phyloP scores from a whole-genome alignment of 2,888 invertebrate genomes.

The Oscheius sp. region DNA sequence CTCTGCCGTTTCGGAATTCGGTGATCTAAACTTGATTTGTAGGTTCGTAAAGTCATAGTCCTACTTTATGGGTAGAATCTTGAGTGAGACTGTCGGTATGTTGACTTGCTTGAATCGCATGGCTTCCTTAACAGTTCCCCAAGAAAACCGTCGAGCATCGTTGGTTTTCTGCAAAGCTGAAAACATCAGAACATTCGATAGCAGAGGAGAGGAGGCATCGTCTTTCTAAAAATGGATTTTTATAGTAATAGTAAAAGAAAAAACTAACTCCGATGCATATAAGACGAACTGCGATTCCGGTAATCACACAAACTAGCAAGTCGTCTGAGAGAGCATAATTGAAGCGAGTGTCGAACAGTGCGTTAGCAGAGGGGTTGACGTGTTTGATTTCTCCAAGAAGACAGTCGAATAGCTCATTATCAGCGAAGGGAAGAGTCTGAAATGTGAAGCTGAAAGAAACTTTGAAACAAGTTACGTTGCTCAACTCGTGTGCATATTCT shows the following conservation, averaged over 20 bases:
- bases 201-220: slow-evolving; percentile 48
- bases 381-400: slow-evolving; percentile 49
- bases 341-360: slow-evolving; percentile 45
- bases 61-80: slow-evolving; percentile 51
- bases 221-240: slow-evolving; percentile 44
- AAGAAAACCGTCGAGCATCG: slow-evolving; percentile 56
- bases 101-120: slow-evolving; percentile 52
- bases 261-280: slow-evolving; percentile 43
- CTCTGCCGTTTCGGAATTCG: slow-evolving; percentile 1
- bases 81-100: slow-evolving; percentile 40
- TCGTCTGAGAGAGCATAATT: slow-evolving; percentile 49
- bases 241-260: neutral
- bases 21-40: slow-evolving; percentile 7
- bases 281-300: slow-evolving; percentile 51
- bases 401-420: slow-evolving; percentile 51
- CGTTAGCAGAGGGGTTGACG: slow-evolving; percentile 47
- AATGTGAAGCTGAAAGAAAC: slow-evolving; percentile 10
- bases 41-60: neutral
- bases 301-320: slow-evolving; percentile 46
- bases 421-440: slow-evolving; percentile 53
- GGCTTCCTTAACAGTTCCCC: slow-evolving; percentile 57
- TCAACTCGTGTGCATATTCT: slow-evolving; percentile 51
- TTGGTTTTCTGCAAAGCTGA: slow-evolving; percentile 47
- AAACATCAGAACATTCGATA: slow-evolving; percentile 50
- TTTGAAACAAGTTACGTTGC: slow-evolving; percentile 38